Conservation (phyloP, 2,113 vertebrate genomes). For the Oreamnos americanus region DNA sequence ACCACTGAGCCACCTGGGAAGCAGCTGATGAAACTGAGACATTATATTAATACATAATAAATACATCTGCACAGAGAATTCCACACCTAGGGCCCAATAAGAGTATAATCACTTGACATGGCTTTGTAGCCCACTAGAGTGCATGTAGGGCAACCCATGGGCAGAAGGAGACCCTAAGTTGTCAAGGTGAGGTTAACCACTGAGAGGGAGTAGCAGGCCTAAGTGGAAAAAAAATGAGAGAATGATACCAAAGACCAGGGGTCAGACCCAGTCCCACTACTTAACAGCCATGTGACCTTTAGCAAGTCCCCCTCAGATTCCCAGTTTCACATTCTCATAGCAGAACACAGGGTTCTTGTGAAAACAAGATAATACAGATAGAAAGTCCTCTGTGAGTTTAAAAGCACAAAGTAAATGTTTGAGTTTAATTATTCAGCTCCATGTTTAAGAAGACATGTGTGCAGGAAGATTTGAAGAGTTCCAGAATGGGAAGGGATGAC, state of each 20-base stretch:
- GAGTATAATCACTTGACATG: neutral
- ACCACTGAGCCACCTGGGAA: neutral
- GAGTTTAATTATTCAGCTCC: slow-evolving; percentile 60
- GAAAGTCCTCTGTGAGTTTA: slow-evolving; percentile 35
- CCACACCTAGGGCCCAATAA: neutral
- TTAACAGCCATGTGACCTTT: neutral
- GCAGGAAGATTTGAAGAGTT: slow-evolving; percentile 40
- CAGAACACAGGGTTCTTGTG: neutral
- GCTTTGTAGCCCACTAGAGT: neutral
- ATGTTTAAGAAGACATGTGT: slow-evolving; percentile 24
- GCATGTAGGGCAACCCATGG: neutral
- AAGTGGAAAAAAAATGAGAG: neutral
- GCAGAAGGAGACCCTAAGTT: neutral
- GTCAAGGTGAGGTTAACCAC: neutral
- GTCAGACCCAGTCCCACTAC: neutral
- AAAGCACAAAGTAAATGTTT: slow-evolving; percentile 63
- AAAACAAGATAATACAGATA: slow-evolving; percentile 41
- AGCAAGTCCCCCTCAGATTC: neutral
- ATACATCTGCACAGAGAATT: neutral
- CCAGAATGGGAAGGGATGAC: neutral
- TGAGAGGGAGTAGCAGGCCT: neutral
- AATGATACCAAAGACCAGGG: neutral
- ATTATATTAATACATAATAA: neutral
- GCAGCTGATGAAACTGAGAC: neutral
- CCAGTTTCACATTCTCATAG: neutral